Conservation (phyloP, 37 sponge, comb jelly and placozoan genomes). For the Halichondria panicea region DNA sequence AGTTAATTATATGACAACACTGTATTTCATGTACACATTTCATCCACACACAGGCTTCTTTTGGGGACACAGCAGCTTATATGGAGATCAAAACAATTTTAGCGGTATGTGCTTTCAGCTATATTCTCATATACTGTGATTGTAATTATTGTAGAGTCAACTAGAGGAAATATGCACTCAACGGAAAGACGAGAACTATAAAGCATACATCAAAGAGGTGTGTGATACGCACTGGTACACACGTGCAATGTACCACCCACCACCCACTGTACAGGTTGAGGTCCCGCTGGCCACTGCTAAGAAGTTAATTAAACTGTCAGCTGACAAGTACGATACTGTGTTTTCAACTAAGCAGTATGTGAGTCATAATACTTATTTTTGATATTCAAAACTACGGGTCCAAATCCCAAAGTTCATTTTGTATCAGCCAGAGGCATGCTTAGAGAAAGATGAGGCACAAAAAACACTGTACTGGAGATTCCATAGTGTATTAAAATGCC, state of each 20-base stretch:
- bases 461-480: neutral
- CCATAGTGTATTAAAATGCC: neutral
- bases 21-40: neutral
- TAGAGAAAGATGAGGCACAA: no score
- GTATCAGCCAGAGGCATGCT: neutral
- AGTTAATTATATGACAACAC: neutral
- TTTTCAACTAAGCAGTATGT: constrained; percentile 66
- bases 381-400: neutral
- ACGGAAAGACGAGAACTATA: constrained; percentile 67
- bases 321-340: constrained; percentile 76
- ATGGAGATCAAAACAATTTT: constrained; percentile 14
- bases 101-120: constrained; percentile 19
- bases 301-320: constrained; percentile 71
- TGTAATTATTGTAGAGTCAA: constrained; percentile 13
- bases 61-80: constrained; percentile 52
- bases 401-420: neutral
- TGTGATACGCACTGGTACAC: neutral
- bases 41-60: constrained; percentile 17
- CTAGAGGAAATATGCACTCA: constrained; percentile 50
- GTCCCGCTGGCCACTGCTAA: constrained; percentile 74
- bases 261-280: constrained; percentile 47
- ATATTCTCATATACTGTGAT: neutral
- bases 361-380: constrained; percentile 6
- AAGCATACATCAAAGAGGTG: constrained; percentile 82
- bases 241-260: neutral